Evolutionary conservation across 2,113 vertebrate genomes (phyloP), one percentile per base, ranked within the genome.

Genomic region (Clarias gariepinus): DNA sequence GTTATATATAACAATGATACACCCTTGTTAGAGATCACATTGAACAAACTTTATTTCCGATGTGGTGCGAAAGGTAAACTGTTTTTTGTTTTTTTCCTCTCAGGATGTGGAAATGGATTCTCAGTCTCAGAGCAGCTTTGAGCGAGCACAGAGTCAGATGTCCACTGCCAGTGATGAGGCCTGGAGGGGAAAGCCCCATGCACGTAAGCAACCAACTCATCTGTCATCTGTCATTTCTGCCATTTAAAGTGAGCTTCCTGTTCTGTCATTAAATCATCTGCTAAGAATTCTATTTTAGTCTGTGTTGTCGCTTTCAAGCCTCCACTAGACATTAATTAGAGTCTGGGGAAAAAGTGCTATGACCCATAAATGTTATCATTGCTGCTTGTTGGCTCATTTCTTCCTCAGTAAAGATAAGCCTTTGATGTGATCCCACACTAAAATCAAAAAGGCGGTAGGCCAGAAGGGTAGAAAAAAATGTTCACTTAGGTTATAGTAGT

Each of bases 81-180:
- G 21, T 85, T 36, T 15, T 36, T 19, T 85, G 28, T 86, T 10
- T 74, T 18, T 41, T 88, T 30, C n/a, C n/a, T 81, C 64, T 15
- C 89, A 99, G 98, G 98, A 99, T 57, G 83, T 96, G 52, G 98
- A 99, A 71, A 92, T 97, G 52, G 98, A 99, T 94, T 96, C 90
- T 64, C 97, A 97, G 91, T 99, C 98, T 18, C 94, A 98, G 92
- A 97, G 98, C 94, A 99, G 98, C 91, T 95, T 96, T 76, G 98
- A 99, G 90, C 95, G 97, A 90, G 97, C 96, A 87, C 97, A 97
- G 92, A 99, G 98, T 90, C 98, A 99, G 30, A 95, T 97, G 92
- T 99, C 98, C 81, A 97, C 95, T 85, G 94, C 96, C 0, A 98
- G 97, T 0, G 98, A 99, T 58, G 98, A 99, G 18, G 97, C 96